These are phyloP conservation scores for Sesia bembeciformis DNA, from an alignment of 2,888 invertebrate species.

Conservation along the genomic window DNA sequence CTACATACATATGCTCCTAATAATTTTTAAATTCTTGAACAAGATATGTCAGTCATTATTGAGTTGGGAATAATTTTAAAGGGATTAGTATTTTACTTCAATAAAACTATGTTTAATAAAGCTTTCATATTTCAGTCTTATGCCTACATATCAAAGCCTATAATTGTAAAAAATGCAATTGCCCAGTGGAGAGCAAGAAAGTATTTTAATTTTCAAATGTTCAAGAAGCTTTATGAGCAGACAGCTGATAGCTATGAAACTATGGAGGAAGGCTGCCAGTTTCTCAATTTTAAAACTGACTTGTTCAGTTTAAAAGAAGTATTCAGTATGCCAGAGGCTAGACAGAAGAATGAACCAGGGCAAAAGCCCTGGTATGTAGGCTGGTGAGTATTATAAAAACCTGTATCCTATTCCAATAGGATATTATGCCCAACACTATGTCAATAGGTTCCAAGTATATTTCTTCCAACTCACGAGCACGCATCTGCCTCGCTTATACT, in stretches of 20 bases:
- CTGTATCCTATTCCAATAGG: too few species aligned
- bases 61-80: too few species aligned
- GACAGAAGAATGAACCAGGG: slow-evolving; percentile 76
- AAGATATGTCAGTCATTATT: too few species aligned
- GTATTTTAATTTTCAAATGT: slow-evolving; percentile 78
- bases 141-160: slow-evolving; percentile 86
- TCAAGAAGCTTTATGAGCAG: slow-evolving; percentile 79
- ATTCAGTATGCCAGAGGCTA: slow-evolving; percentile 80
- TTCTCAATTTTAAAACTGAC: slow-evolving; percentile 89
- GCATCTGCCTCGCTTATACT: too few species aligned
- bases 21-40: neutral
- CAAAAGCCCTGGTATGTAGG: slow-evolving; percentile 91
- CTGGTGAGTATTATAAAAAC: slow-evolving; percentile 75
- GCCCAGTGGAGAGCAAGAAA: slow-evolving; percentile 84
- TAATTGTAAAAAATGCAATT: slow-evolving; percentile 85
- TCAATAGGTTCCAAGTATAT: too few species aligned
- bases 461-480: too few species aligned
- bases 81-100: too few species aligned
- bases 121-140: slow-evolving; percentile 54
- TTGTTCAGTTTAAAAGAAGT: slow-evolving; percentile 84
- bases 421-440: too few species aligned
- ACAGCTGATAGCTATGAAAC: slow-evolving; percentile 82
- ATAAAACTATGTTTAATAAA: too few species aligned
- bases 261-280: slow-evolving; percentile 87
- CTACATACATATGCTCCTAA: neutral